Conservation (phyloP, 2,113 vertebrate species). For the Bubo blakistoni region DNA sequence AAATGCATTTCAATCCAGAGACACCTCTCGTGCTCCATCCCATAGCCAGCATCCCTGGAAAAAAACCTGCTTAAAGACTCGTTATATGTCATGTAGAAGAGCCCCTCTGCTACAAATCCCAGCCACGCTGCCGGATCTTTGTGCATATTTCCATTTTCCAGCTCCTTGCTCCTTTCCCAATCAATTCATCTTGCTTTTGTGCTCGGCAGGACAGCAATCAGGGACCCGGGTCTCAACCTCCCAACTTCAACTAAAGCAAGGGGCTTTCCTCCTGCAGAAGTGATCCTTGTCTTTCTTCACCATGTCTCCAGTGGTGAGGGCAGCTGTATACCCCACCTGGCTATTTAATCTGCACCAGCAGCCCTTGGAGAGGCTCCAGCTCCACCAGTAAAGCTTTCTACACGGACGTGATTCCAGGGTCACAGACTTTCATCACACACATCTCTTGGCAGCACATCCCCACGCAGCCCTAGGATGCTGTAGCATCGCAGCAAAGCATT, state of each 20-base stretch:
- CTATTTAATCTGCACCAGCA: not conserved
- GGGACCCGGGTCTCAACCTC: not conserved
- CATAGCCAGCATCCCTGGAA: not conserved
- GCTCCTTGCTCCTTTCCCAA: not conserved
- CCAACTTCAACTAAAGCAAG: not conserved
- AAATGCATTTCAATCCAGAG: not conserved
- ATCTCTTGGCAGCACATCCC: not conserved
- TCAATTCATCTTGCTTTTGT: not conserved
- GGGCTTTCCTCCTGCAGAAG: not conserved
- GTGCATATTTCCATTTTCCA: not conserved
- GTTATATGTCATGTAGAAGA: fast-evolving
- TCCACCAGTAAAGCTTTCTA: not conserved
- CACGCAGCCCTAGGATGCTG: not conserved
- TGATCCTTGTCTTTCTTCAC: not conserved
- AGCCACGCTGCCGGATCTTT: not conserved
- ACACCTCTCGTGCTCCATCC: too few species aligned
- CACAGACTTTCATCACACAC: fast-evolving
- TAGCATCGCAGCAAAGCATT: not conserved
- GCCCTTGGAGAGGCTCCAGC: not conserved
- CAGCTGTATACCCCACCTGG: not conserved
- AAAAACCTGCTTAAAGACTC: not conserved
- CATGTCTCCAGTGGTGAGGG: fast-evolving
- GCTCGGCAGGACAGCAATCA: not conserved
- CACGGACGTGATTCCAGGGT: not conserved
- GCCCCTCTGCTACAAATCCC: fast-evolving